phyloP scores from a whole-genome alignment of 2,797 vertebrate genomes.

The Alfaro cultratus region DNA sequence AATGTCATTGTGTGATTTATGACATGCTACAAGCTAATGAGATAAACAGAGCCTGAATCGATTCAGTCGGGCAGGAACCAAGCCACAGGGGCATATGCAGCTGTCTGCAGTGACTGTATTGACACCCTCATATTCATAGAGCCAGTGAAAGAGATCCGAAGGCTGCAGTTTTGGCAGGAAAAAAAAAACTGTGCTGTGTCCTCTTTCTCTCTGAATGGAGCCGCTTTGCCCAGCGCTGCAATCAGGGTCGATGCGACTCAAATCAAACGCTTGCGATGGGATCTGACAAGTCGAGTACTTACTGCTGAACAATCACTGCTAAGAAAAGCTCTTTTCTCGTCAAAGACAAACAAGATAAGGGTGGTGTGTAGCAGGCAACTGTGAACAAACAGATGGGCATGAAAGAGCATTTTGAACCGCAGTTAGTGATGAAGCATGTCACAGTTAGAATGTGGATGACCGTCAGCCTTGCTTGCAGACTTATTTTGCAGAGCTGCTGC shows the following conservation, averaged over 20 bases:
- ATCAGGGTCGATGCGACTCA: slow-evolving; percentile 65
- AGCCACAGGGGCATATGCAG: slow-evolving; percentile 72
- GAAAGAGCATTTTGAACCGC: slow-evolving; percentile 21
- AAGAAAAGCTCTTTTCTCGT: slow-evolving; percentile 50
- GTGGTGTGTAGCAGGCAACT: slow-evolving; percentile 16
- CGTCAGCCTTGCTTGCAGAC: slow-evolving; percentile 24
- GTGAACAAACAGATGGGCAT: slow-evolving; percentile 21
- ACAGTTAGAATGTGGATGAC: slow-evolving; percentile 20
- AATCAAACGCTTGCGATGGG: slow-evolving; percentile 46
- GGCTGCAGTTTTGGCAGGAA: slow-evolving; percentile 49
- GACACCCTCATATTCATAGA: slow-evolving; percentile 69
- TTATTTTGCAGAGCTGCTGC: slow-evolving; percentile 20
- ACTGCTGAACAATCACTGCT: slow-evolving; percentile 42
- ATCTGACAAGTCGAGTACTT: slow-evolving; percentile 58
- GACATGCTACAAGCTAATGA: slow-evolving; percentile 80
- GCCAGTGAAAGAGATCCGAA: slow-evolving; percentile 39
- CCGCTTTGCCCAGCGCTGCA: slow-evolving; percentile 53
- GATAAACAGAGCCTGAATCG: slow-evolving; percentile 81
- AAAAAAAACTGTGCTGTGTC: slow-evolving; percentile 35
- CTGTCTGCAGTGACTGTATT: slow-evolving; percentile 66
- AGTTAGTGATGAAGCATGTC: slow-evolving; percentile 35
- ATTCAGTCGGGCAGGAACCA: slow-evolving; percentile 72
- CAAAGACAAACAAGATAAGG: slow-evolving; percentile 46
- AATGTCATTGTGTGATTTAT: slow-evolving; percentile 81
- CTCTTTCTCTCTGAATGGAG: slow-evolving; percentile 46